Evolutionary conservation across 2,888 invertebrate species (phyloP).

Genomic region (Chymomyza procnemis): DNA sequence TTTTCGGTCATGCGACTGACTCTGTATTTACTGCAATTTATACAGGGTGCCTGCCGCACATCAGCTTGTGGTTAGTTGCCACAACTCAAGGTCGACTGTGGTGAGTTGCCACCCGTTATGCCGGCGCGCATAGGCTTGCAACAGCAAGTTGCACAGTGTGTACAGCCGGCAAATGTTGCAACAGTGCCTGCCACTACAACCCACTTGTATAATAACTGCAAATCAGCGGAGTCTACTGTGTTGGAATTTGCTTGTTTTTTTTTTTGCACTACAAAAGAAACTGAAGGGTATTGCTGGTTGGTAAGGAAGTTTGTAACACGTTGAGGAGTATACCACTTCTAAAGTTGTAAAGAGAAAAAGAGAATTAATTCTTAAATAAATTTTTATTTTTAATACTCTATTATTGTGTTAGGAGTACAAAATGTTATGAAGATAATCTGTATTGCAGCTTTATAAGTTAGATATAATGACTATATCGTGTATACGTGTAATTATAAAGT

Average conservation of each 20-base stretch:
- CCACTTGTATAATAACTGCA: slow-evolving; percentile 12
- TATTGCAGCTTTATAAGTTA: no score
- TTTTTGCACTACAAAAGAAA: slow-evolving; percentile 2
- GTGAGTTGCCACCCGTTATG: slow-evolving; percentile 3
- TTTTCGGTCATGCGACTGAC: slow-evolving; percentile 46
- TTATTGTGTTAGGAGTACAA: no score
- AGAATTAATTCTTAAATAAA: no score
- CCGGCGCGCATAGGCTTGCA: background rate
- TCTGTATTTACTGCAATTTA: background rate
- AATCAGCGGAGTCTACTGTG: slow-evolving; percentile 18
- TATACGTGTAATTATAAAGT: no score
- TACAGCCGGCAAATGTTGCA: slow-evolving; percentile 38
- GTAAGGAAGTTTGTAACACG: background rate
- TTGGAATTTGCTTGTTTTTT: background rate
- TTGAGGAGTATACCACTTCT: background rate
- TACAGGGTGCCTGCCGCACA: slow-evolving; percentile 38
- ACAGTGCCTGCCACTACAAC: slow-evolving; percentile 43
- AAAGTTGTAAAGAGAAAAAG: background rate
- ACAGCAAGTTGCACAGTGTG: background rate
- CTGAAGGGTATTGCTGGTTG: slow-evolving; percentile 8
- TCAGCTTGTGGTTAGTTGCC: background rate
- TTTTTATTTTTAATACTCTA: no score
- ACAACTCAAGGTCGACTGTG: slow-evolving; percentile 32
- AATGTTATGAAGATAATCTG: no score
- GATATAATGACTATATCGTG: no score